A percentile compares a stretch with the other conserved stretches of the same genome.
Conservation (phyloP, 1,140 invertebrate genomes). For the Yoshiicerus persimilis region DNA sequence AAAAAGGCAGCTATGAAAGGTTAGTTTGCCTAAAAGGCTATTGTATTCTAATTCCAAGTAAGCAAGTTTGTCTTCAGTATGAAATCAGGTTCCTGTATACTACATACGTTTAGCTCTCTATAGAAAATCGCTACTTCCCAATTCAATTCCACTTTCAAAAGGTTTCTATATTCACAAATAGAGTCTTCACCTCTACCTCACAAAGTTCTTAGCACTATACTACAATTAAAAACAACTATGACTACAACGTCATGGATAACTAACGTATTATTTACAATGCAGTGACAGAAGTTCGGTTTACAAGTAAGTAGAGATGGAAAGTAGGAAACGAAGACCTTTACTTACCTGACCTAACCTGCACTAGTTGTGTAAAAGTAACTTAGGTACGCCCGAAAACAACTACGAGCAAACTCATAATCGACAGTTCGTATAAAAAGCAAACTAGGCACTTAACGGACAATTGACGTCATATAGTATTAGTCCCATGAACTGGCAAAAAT, state of each 20-base stretch:
- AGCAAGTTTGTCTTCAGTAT: not conserved
- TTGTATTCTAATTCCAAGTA: not conserved
- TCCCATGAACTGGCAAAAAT: no score
- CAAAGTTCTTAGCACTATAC: not conserved
- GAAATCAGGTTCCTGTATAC: not conserved
- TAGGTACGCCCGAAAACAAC: no score
- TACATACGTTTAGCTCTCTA: not conserved
- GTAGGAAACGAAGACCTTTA: no score
- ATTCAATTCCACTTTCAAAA: not conserved
- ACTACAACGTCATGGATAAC: no score
- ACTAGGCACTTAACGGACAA: no score
- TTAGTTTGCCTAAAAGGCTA: not conserved
- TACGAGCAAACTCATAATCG: no score
- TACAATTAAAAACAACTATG: not conserved
- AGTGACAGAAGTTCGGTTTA: not conserved
- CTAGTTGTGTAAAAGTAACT: no score
- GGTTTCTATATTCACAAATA: not conserved
- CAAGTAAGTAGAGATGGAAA: not conserved
- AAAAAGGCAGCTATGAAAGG: not conserved
- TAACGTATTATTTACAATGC: not conserved
- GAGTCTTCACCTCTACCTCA: not conserved
- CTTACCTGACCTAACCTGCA: no score
- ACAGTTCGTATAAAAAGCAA: no score
- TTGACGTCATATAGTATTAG: no score
- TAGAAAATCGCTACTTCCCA: not conserved